Base-by-base conservation (phyloP, 92 coral and sea anemone species). In the Palythoa grandiflora region DNA sequence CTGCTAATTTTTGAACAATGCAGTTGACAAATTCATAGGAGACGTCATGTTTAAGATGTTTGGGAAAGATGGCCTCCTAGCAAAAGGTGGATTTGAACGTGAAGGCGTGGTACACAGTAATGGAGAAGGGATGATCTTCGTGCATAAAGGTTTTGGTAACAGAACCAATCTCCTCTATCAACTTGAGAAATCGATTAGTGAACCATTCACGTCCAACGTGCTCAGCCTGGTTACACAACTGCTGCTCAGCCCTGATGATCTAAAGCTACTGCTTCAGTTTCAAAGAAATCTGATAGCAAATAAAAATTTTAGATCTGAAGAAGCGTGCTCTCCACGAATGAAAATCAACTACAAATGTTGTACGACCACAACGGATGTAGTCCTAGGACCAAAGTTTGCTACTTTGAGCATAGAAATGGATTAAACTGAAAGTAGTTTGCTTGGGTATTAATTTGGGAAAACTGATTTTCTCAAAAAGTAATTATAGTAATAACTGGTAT, bases 251-350 rank as follows among this genome's bases (percentile, higher is more conserved):
- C 89, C 89, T n/a, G 86, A 89, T 2, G 98, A 94, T 73, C 86
- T 90, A 28, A 81, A 84, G 47, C 88, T 89, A 84, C 81, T 96
- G 16, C 84, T 92, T 15, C 71, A 83, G 76, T 96, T 96, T 95
- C 91, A 92, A 38, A 90, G 70, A 35, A 86, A 87, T 1, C 93
- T 91, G 53, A 87, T 96, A 6, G 28, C 78, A 74, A 87, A 79
- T 5, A 97, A 97, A 11, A 79, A 90, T 60, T 77, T 87, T 12
- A 93, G 81, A 68, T 89, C 90, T 40, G 91, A 96, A 78, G 97
- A 94, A 57, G 90, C 94, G 1, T 96, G 98, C 80, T 89, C 98
- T 11, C 98, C 98, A 65, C 87, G 91, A 63, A 87, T 96, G 79
- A 70, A 79, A 10, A 92, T 96, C 63, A 94, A 90, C 90, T 96